Evolutionary conservation across 2,113 vertebrate genomes (phyloP).

Genomic region (Meriones unguiculatus): DNA sequence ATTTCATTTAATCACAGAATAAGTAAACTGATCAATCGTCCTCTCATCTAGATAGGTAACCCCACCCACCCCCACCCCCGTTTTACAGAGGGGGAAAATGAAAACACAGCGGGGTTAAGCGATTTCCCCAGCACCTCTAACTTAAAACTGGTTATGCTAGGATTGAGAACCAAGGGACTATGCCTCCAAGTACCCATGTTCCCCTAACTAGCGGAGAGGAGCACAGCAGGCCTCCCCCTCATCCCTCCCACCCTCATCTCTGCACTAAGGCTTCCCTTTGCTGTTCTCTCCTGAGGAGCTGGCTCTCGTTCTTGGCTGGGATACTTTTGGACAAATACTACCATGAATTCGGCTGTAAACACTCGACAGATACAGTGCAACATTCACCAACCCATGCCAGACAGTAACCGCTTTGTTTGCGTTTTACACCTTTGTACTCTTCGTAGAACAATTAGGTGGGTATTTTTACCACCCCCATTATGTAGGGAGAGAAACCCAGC

Average conservation of each 20-base stretch:
- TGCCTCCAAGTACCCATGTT: neutral
- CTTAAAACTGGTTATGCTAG: neutral
- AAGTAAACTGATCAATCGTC: neutral
- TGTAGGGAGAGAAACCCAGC: neutral
- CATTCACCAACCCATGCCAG: neutral
- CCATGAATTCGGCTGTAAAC: neutral
- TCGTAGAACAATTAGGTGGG: neutral
- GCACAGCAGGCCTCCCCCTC: fast-evolving
- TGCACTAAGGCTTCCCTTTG: neutral
- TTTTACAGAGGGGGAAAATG: constrained; percentile 12
- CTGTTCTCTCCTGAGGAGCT: neutral
- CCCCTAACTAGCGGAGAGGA: neutral
- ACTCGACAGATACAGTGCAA: neutral
- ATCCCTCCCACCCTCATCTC: neutral
- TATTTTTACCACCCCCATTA: neutral
- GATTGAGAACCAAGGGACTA: neutral
- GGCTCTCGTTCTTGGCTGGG: neutral
- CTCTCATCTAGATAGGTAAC: neutral
- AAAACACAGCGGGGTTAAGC: neutral
- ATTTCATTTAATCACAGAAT: neutral
- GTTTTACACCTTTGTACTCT: neutral
- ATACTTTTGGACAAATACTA: neutral
- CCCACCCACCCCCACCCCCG: no score
- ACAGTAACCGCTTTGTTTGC: neutral
- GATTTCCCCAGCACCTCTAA: neutral